phyloP scores from a whole-genome alignment of 2,888 invertebrate genomes.

The Lissonota sp. region DNA sequence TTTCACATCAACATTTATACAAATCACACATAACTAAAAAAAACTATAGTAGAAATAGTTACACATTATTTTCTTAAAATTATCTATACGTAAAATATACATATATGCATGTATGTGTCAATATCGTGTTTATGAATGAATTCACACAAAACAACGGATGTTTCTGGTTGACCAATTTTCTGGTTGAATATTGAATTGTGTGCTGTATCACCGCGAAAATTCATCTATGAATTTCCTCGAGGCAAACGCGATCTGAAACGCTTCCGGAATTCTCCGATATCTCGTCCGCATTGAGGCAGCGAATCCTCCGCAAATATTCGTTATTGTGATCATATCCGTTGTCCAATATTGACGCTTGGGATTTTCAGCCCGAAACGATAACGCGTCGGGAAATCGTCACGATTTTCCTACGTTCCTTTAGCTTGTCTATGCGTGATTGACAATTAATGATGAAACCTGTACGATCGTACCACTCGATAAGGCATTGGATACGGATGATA shows the following conservation, averaged over 20 bases:
- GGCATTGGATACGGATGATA: constrained; percentile 65
- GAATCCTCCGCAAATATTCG: constrained; percentile 8
- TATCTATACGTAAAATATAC: constrained; percentile 53
- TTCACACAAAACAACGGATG: constrained; percentile 13
- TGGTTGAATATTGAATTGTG: constrained; percentile 24
- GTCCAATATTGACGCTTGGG: constrained; percentile 8
- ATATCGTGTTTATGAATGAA: constrained; percentile 5
- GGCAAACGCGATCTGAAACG: not conserved
- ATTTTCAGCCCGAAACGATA: not conserved
- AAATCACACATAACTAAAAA: constrained; percentile 35
- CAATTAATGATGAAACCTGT: constrained; percentile 51
- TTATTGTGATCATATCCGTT: not conserved
- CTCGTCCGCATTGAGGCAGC: not conserved
- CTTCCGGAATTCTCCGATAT: not conserved
- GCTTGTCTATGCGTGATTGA: constrained; percentile 2
- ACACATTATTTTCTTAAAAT: constrained; percentile 27
- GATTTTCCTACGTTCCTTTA: constrained; percentile 14
- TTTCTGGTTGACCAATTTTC: constrained; percentile 20
- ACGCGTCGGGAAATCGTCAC: constrained; percentile 6
- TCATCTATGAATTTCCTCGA: not conserved
- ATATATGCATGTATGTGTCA: not conserved
- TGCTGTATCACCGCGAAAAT: constrained; percentile 10
- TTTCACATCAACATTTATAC: constrained; percentile 41
- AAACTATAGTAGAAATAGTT: constrained; percentile 32
- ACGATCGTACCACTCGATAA: constrained; percentile 52